Percentiles rank a stretch among this genome's conserved stretches.
Conservation (phyloP, 2,888 invertebrate species). For the Pammene aurita region DNA sequence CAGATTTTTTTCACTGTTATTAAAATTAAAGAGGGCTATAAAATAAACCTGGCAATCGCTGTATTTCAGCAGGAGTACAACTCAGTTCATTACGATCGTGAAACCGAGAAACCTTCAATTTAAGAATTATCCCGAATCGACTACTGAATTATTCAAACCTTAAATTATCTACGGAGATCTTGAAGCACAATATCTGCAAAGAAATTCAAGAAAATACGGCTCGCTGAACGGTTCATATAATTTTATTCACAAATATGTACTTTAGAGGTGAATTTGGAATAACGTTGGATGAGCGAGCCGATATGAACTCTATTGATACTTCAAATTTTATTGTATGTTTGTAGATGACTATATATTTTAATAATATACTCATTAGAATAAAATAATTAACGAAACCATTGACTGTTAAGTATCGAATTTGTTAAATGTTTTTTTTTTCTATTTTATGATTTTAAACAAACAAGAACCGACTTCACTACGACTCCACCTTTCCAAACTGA, state of each 20-base stretch:
- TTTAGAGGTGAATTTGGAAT: constrained; percentile 29
- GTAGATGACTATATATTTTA: too few relatives aligned
- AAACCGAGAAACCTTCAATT: constrained; percentile 70
- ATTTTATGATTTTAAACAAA: too few relatives aligned
- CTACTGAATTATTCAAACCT: constrained; percentile 73
- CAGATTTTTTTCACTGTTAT: too few relatives aligned
- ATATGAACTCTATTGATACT: constrained; percentile 6
- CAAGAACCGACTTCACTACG: too few relatives aligned
- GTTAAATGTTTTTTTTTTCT: too few relatives aligned
- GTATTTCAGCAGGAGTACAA: constrained; percentile 44
- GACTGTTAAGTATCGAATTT: too few relatives aligned
- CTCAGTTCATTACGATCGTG: constrained; percentile 66
- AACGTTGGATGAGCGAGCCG: neutral
- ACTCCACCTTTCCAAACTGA: too few relatives aligned
- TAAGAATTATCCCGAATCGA: constrained; percentile 73
- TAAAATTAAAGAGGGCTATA: too few relatives aligned
- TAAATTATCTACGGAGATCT: constrained; percentile 72
- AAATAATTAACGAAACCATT: too few relatives aligned
- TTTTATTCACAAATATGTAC: constrained; percentile 41
- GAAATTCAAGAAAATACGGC: constrained; percentile 67
- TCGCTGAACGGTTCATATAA: constrained; percentile 56
- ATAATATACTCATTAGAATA: too few relatives aligned
- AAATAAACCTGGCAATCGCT: too few relatives aligned
- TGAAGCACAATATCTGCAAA: constrained; percentile 63
- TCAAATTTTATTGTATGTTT: too few relatives aligned